phyloP scores from a whole-genome alignment of 2,888 invertebrate species.

The Dioctria rufipes region DNA sequence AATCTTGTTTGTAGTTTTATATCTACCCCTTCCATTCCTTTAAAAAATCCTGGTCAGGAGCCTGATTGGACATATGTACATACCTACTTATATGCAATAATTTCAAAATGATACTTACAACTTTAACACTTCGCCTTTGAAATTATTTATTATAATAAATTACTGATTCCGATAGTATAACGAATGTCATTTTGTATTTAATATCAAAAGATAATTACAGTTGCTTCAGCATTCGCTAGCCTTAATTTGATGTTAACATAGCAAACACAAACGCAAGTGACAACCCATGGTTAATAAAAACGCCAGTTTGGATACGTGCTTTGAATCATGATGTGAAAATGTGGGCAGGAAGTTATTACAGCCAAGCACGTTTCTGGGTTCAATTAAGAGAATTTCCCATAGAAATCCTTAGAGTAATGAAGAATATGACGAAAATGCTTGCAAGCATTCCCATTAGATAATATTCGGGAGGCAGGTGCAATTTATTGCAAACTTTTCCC shows the following conservation, averaged over 20 bases:
- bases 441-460: neutral
- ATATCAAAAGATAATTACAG: constrained; percentile 25
- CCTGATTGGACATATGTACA: no score
- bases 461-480: no score
- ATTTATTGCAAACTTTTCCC: no score
- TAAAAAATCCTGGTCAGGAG: no score
- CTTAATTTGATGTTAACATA: constrained; percentile 42
- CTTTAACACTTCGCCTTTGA: no score
- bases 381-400: constrained; percentile 35
- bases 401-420: constrained; percentile 25
- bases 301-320: constrained; percentile 42
- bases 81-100: no score
- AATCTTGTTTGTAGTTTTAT: no score
- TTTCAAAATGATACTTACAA: no score
- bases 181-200: neutral
- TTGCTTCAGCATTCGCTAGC: constrained; percentile 11
- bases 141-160: no score
- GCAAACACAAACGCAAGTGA: constrained; percentile 40
- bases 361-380: constrained; percentile 39
- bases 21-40: no score
- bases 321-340: constrained; percentile 33
- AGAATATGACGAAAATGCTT: constrained; percentile 14
- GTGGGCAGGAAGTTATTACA: constrained; percentile 32
- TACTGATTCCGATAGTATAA: no score
- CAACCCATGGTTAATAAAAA: constrained; percentile 46